Evolutionary conservation across 1,140 invertebrate genomes (phyloP).

Genomic region (Caenorhabditis remanei): DNA sequence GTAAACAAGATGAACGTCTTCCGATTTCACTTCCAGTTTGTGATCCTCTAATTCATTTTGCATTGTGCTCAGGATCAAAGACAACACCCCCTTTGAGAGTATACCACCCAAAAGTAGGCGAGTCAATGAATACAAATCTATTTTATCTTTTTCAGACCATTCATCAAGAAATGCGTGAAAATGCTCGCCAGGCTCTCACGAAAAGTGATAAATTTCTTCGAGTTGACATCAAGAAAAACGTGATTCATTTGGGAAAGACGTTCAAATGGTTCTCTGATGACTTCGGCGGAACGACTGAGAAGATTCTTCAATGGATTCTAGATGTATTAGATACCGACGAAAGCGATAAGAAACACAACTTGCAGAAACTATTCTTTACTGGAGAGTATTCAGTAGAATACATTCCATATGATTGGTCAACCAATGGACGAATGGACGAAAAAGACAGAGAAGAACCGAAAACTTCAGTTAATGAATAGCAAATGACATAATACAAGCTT

Average conservation of each 20-base stretch:
- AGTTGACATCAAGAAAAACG: conserved; percentile 77
- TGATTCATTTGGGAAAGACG: conserved; percentile 78
- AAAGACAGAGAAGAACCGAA: conserved; percentile 9
- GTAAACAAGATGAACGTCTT: conserved; percentile 78
- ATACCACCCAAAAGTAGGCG: conserved; percentile 78
- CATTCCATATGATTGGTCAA: conserved; percentile 78
- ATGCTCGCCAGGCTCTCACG: conserved; percentile 2
- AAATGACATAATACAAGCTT: not conserved
- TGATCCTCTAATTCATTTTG: conserved; percentile 80
- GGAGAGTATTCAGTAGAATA: conserved; percentile 78
- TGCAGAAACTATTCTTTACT: conserved; percentile 74
- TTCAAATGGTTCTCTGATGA: conserved; percentile 79
- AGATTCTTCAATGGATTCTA: conserved; percentile 78
- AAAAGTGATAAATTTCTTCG: conserved; percentile 31
- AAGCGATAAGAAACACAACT: conserved; percentile 75
- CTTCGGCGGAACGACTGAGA: conserved; percentile 79
- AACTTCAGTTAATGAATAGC: not conserved
- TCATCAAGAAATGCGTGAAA: conserved; percentile 43
- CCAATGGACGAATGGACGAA: conserved; percentile 74
- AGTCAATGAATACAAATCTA: not conserved
- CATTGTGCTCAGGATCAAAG: conserved; percentile 79
- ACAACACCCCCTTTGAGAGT: conserved; percentile 79
- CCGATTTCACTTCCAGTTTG: conserved; percentile 76
- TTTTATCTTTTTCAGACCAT: conserved; percentile 18
- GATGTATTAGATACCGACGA: conserved; percentile 75